Evolutionary conservation across 2,888 invertebrate species (phyloP).

Genomic region (Mesoligia furuncula): DNA sequence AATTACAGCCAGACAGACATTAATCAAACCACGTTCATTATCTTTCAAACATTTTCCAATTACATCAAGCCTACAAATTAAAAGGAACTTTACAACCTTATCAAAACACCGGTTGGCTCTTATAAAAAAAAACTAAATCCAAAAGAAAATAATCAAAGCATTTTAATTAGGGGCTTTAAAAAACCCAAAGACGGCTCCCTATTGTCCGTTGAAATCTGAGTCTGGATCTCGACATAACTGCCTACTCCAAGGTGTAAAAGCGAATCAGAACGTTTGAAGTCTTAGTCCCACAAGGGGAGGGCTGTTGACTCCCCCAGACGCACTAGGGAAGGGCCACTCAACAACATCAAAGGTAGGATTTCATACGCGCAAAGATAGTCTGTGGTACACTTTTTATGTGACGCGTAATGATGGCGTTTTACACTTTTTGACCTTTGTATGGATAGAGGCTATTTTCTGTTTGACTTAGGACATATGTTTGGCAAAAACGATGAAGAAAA

Average conservation of each 20-base stretch:
- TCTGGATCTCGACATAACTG: slow-evolving; percentile 69
- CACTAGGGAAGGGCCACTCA: slow-evolving; percentile 82
- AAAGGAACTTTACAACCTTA: slow-evolving; percentile 28
- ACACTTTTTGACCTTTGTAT: slow-evolving; percentile 47
- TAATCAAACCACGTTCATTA: slow-evolving; percentile 7
- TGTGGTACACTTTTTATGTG: slow-evolving; percentile 63
- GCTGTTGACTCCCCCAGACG: slow-evolving; percentile 82
- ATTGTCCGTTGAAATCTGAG: slow-evolving; percentile 64
- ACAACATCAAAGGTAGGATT: slow-evolving; percentile 81
- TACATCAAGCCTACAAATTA: slow-evolving; percentile 26
- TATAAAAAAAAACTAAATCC: slow-evolving; percentile 20
- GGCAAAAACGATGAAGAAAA: neutral
- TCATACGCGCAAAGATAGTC: slow-evolving; percentile 65
- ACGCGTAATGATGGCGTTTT: slow-evolving; percentile 60
- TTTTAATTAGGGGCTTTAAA: slow-evolving; percentile 66
- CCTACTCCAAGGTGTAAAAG: slow-evolving; percentile 85
- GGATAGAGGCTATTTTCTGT: slow-evolving; percentile 21
- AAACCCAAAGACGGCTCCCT: slow-evolving; percentile 53
- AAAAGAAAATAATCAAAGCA: slow-evolving; percentile 57
- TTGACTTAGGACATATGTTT: neutral
- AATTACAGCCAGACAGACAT: neutral
- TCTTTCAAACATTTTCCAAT: slow-evolving; percentile 1
- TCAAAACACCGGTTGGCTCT: slow-evolving; percentile 3
- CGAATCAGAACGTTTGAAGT: slow-evolving; percentile 86
- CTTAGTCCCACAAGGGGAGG: slow-evolving; percentile 75